A percentile compares a stretch with the other conserved stretches of the same genome.
phyloP scores from a whole-genome alignment of 2,113 vertebrate genomes.

The Nycticryphes semicollaris region DNA sequence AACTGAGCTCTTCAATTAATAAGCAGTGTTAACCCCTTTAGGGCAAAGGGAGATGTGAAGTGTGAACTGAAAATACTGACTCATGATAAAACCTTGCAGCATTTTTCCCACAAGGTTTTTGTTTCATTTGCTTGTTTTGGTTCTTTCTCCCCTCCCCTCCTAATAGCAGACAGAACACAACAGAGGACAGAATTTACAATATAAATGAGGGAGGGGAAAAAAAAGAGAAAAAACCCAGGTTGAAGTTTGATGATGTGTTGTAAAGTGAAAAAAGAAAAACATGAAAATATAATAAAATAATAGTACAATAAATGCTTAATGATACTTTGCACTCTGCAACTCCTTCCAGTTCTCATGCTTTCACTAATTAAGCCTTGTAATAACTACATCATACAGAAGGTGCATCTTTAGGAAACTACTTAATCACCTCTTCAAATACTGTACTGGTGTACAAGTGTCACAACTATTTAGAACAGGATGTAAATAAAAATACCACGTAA shows the following conservation, averaged over 20 bases:
- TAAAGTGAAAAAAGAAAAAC: background rate
- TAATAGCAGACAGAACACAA: background rate
- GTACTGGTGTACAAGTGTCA: background rate
- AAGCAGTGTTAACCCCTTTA: slow-evolving; percentile 53
- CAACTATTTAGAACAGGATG: background rate
- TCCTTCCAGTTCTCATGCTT: background rate
- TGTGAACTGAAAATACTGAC: slow-evolving; percentile 39
- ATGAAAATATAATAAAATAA: background rate
- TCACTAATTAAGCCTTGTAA: background rate
- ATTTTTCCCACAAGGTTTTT: slow-evolving; percentile 15
- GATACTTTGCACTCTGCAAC: background rate
- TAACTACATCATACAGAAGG: background rate
- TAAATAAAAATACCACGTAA: background rate
- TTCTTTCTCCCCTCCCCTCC: background rate
- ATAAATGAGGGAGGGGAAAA: background rate
- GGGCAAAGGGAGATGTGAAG: slow-evolving; percentile 9
- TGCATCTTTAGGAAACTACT: background rate
- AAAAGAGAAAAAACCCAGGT: background rate
- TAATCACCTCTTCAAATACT: background rate
- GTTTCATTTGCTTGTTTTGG: background rate
- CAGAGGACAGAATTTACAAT: background rate
- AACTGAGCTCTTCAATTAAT: slow-evolving; percentile 57
- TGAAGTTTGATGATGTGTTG: background rate
- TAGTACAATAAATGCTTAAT: background rate
- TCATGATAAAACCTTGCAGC: background rate